A percentile compares a stretch with the other conserved stretches of the same genome.
phyloP scores from a whole-genome alignment of 1,140 invertebrate genomes.

The Tetramorium parvispinum region DNA sequence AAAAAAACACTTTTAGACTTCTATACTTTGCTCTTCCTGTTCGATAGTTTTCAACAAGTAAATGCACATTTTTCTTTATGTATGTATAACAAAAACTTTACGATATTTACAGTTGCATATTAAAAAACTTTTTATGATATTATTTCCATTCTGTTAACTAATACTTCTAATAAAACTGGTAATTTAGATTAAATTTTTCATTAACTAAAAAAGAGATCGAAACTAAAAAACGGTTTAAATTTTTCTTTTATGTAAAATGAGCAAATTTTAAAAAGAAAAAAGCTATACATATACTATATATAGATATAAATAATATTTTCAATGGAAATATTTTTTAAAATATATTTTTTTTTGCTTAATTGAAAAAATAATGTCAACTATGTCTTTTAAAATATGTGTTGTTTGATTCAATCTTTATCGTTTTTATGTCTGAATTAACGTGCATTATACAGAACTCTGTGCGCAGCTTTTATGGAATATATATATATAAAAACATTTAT shows the following conservation, averaged over 20 bases:
- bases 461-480: background rate
- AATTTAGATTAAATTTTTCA: slow-evolving; percentile 3
- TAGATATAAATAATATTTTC: background rate
- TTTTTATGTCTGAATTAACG: slow-evolving; percentile 1
- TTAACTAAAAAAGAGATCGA: background rate
- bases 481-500: background rate
- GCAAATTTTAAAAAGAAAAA: background rate
- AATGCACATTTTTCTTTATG: background rate
- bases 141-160: background rate
- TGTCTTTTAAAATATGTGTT: background rate
- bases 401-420: background rate
- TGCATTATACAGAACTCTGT: background rate
- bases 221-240: background rate
- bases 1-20: slow-evolving; percentile 56
- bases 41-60: background rate
- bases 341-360: background rate
- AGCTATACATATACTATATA: background rate
- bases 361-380: background rate
- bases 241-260: background rate
- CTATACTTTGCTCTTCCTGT: slow-evolving; percentile 35
- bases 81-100: background rate
- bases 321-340: background rate
- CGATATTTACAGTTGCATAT: background rate
- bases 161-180: background rate
- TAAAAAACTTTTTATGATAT: background rate